Base-by-base conservation (phyloP, 2,888 invertebrate species). In the Caenorhabditis afra region DNA sequence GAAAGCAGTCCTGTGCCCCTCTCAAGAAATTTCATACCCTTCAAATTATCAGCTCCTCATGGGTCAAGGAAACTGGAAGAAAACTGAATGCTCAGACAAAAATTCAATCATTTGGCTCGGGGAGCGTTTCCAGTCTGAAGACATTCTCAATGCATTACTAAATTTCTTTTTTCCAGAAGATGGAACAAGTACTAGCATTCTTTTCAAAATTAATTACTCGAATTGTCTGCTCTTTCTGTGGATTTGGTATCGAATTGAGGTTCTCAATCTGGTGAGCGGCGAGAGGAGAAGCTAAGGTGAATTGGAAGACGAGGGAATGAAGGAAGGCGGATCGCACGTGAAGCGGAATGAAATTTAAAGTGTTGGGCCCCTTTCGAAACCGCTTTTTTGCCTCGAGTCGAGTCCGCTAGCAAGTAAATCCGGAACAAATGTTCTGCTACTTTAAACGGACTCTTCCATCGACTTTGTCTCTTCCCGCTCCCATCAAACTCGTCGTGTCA, bases 331-430 rank as follows among this genome's bases (percentile, higher is more conserved):
- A 62, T 75, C 67, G 65, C 65, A 52, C 66, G 75, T 57, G 62
- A 68, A 67, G 53, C 55, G 75, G 67, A 76, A 76, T 62, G 67
- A 68, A 76, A 76, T 76, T 76, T 67, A 76, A 67, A 68, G 61
- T 66, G 59, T 75, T 64, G 71, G 71, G 57, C 62, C 44, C 53
- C 61, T 49, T 66, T 65, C 57, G 7, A 18, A 64, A 49, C 50
- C 41, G 53, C 50, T 73, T 64, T 65, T 73, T 52, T 64, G n/a
- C 62, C 41, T 49, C 49, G 55, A 29, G 29, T 53, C 52, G 47
- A 49, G 41, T 12, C 16, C 18, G 18, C 16, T 12, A 18, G 29
- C 18, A 11, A 11, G 35, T 23, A 61, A 62, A 62, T 71, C 57
- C 39, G 11, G 73, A 73, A 73, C 64, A 73, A 73, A 73, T 64